Evolutionary conservation across 2,888 invertebrate species (phyloP), one percentile per base, ranked within the genome.

Genomic region (Agrochola lychnidis): DNA sequence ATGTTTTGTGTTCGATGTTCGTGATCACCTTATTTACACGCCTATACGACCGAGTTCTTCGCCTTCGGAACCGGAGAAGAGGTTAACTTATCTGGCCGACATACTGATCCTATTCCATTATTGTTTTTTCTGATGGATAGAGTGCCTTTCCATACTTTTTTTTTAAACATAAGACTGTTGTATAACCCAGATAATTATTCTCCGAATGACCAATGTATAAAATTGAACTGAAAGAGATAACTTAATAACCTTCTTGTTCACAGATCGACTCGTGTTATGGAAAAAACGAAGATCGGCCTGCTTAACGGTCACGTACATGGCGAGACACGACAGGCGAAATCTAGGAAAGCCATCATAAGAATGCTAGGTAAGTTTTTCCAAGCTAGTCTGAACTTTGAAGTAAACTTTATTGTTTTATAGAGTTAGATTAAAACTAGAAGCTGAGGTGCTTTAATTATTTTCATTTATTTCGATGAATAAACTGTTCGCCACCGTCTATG

Each of bases 331-430:
- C 97, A 97, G 88, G 97, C 97, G 3, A 98, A 98, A 89, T 97
- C 98, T 25, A 97, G 98, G 85, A 98, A 97, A 90, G 97, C 98
- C 36, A 97, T 98, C 74, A 97, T 98, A 75, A 96, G 98, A 88
- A 98, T 98, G 98, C 95, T 98, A 78, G 98, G 98, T 98, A 96
- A 97, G 79, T 77, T 79, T 22, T 14, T 57, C 5, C 7, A 16
- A 53, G 48, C 1, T 36, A 7, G 14, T 45, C 0, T 45, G 7
- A 48, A 45, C 16, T 64, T 22, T 42, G 42, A 25, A 19, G 30
- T 36, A 45, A 25, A 30, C 2, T 10, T 6, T 30, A 16, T 16
- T 6, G 2, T 45, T 22, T 6, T 25, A 9, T 40, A n/a, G n/a
- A 40, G 40, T 42, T 10, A 6, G 10, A 25, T 19, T 19, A 19